phyloP scores from a whole-genome alignment of 1,140 invertebrate genomes.

The Hormaphis cornu region DNA sequence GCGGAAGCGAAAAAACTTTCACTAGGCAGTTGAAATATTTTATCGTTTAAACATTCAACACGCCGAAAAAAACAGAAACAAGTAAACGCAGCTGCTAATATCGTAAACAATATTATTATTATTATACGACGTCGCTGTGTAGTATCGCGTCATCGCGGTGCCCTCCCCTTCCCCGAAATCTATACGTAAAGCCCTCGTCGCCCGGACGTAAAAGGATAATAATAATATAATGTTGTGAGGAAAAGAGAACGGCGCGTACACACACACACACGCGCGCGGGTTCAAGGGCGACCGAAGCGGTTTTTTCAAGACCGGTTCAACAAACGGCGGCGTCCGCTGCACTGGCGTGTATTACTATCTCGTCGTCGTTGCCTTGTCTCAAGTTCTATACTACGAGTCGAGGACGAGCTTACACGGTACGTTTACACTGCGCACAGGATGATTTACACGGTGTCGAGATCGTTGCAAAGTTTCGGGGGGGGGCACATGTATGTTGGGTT shows the following conservation, averaged over 20 bases:
- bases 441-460: too few relatives aligned
- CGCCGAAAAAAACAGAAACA: too few relatives aligned
- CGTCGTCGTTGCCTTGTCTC: not conserved
- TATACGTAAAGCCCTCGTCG: not conserved
- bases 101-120: too few relatives aligned
- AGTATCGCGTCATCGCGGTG: constrained; percentile 1
- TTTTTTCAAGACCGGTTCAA: constrained; percentile 33
- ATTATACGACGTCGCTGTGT: not conserved
- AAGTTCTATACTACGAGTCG: too few relatives aligned
- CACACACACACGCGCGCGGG: too few relatives aligned
- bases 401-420: not conserved
- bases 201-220: not conserved
- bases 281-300: constrained; percentile 32
- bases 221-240: not conserved
- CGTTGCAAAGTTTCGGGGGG: too few relatives aligned
- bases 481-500: too few relatives aligned
- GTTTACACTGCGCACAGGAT: too few relatives aligned
- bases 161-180: not conserved
- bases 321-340: constrained; percentile 28
- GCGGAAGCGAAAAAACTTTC: constrained; percentile 32
- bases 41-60: too few relatives aligned
- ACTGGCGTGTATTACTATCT: too few relatives aligned
- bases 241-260: constrained; percentile 32
- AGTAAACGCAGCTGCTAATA: too few relatives aligned
- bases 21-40: not conserved